Evolutionary conservation across 2,113 vertebrate genomes (phyloP), one percentile per base, ranked within the genome.

Genomic region (Solea senegalensis): DNA sequence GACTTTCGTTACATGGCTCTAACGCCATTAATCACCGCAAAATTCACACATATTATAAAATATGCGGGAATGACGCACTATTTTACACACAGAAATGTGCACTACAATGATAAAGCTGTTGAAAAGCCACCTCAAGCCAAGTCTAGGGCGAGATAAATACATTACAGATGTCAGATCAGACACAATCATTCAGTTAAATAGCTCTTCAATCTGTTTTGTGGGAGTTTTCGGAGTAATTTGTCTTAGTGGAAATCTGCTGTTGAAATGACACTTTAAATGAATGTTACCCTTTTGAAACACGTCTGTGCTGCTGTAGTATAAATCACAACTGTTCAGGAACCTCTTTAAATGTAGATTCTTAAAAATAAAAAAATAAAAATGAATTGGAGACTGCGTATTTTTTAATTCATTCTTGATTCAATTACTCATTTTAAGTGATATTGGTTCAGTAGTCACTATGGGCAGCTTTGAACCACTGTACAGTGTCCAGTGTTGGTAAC

Each of bases 101-200:
- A 21, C 21, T 21, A 21, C 21, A 1, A 21, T 1, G 21, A 21
- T 21, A 21, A 21, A 21, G 21, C 1, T 21, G 21, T 21, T 21
- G 21, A 21, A 21, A 21, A 21, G 21, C 21, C 21, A 21, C 21
- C 21, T 21, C 21, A 21, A 21, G 21, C 21, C 21, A 21, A 21
- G 46, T 15, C 14, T 27, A 72, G 72, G 74, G 81, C 44, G 16
- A 46, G 34, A 56, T n/a, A 45, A 27, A 7, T n/a, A 34, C 6
- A 43, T 49, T 57, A 75, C 58, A 76, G n/a, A 76, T 61, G 64
- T 59, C 70, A 43, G 28, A 69, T 67, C 57, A 61, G 1, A 21
- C 21, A 21, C 21, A 21, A 21, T 21, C 21, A 21, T 21, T 21
- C 21, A 21, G 21, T 21, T 21, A 21, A 21, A 21, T 21, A 21